Evolutionary conservation across 92 coral and sea anemone genomes (phyloP).

Genomic region (Actinostola sp.): DNA sequence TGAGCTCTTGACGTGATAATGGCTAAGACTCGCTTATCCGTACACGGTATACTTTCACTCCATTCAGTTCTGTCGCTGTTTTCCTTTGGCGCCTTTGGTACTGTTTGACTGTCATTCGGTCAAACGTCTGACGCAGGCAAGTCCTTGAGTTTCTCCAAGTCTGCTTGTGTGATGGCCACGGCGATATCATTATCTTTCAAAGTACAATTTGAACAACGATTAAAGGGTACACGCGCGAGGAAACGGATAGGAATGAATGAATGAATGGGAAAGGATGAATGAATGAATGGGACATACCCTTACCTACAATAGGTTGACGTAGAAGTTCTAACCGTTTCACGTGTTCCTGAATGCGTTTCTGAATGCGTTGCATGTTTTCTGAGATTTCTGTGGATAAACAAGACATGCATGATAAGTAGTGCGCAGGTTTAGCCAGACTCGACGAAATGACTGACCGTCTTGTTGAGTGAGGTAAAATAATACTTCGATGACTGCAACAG

Average conservation of each 20-base stretch:
- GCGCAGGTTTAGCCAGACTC: too few relatives aligned
- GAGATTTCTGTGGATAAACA: not conserved
- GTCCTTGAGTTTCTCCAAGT: conserved; percentile 21
- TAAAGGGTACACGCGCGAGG: too few relatives aligned
- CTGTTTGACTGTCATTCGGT: not conserved
- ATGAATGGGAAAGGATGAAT: too few relatives aligned
- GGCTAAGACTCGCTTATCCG: too few relatives aligned
- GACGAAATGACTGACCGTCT: conserved; percentile 14
- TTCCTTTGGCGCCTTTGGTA: too few relatives aligned
- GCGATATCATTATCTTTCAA: not conserved
- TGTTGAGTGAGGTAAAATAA: conserved; percentile 5
- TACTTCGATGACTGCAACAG: conserved; percentile 22
- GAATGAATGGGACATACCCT: too few relatives aligned
- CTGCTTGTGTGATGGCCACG: conserved; percentile 13
- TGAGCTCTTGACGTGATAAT: too few relatives aligned
- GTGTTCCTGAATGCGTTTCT: not conserved
- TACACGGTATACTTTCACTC: too few relatives aligned
- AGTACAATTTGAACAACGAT: not conserved
- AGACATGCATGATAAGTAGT: not conserved
- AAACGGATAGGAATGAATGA: too few relatives aligned
- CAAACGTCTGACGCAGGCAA: conserved; percentile 29
- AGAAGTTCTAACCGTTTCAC: not conserved
- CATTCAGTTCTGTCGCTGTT: too few relatives aligned
- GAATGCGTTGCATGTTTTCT: not conserved
- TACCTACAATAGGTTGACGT: not conserved